Conservation (phyloP, 2,888 invertebrate species). For the Hyposoter dolosus region DNA sequence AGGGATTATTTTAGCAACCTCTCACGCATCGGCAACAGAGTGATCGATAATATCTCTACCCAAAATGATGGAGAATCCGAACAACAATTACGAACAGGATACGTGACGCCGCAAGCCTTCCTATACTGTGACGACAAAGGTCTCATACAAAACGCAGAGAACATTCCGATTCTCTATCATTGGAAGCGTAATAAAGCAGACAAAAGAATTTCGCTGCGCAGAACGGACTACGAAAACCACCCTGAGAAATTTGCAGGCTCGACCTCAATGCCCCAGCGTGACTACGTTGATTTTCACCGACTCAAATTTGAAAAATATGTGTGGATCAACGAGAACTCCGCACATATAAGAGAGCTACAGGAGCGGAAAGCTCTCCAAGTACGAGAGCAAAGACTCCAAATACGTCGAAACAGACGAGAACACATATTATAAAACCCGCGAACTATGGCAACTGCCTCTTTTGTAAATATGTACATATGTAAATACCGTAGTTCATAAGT, state of each 20-base stretch:
- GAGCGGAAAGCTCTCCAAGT: not conserved
- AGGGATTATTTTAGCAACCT: slow-evolving; percentile 12
- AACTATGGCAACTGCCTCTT: not conserved
- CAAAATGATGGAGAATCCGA: not conserved
- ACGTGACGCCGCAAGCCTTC: not conserved
- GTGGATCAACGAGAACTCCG: not conserved
- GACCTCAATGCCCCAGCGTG: not conserved
- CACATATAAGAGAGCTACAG: not conserved
- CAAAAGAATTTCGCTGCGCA: slow-evolving; percentile 3
- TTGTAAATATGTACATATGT: not conserved
- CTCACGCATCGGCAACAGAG: not conserved
- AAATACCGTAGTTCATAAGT: slow-evolving; percentile 3
- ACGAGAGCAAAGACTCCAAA: not conserved
- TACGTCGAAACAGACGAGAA: not conserved
- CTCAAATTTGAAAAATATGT: not conserved
- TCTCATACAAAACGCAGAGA: not conserved
- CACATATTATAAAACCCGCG: not conserved
- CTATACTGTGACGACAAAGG: not conserved
- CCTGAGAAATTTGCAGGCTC: slow-evolving; percentile 16
- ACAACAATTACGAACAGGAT: not conserved
- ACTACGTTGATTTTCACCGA: not conserved
- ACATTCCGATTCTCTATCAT: slow-evolving; percentile 24
- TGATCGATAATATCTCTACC: not conserved
- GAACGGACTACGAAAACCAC: not conserved
- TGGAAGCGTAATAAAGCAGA: slow-evolving; percentile 26